Base-by-base conservation (phyloP, 2,797 vertebrate genomes). In the Thamnophis elegans region DNA sequence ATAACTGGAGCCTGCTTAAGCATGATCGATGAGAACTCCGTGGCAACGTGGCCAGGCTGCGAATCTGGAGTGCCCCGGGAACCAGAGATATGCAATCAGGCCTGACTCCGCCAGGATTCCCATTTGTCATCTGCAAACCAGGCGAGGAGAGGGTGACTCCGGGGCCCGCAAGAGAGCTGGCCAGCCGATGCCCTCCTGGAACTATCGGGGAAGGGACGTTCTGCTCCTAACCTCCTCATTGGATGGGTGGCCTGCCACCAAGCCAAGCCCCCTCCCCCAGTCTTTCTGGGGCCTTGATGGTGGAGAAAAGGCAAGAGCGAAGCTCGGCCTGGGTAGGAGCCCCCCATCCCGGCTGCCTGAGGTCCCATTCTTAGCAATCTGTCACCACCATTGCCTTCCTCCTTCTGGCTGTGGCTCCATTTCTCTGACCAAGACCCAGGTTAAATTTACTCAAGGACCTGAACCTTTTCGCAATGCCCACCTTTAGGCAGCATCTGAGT, bases 51-150 rank as follows among this genome's bases (percentile, higher is more conserved):
- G 89, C 73, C 91, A 60, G 89, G 91, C 78, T 5, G 73, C 5
- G n/a, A 68, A 89, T 89, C 73, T 16, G 6, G 86, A 92, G n/a
- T 47, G 56, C 93, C 93, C 0, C 6, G 91, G 91, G 91, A 89
- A 4, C 68, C 42, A 0, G 59, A 91, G 90, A 89, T 60, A 47
- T 2, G 59, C 85, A 73, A 32, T 60, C 73, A 16, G 87, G 55
- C 60, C 91, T 62, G 9, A 5, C 32, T 36, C 65, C 8, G 47
- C 4, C 42, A n/a, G 51, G 89, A 53, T 56, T 78, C 78, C 20
- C 91, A 94, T 94, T 78, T 90, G 89, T 94, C 93, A 91, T 53
- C 56, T 8, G 13, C 73, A 54, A 91, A 91, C 87, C 26, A 89
- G 87, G 60, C 13, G 0, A 0, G 60, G 16, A 42, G 54, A 55